Evolutionary conservation across 2,888 invertebrate genomes (phyloP).

Genomic region (Temnothorax rugatulus): DNA sequence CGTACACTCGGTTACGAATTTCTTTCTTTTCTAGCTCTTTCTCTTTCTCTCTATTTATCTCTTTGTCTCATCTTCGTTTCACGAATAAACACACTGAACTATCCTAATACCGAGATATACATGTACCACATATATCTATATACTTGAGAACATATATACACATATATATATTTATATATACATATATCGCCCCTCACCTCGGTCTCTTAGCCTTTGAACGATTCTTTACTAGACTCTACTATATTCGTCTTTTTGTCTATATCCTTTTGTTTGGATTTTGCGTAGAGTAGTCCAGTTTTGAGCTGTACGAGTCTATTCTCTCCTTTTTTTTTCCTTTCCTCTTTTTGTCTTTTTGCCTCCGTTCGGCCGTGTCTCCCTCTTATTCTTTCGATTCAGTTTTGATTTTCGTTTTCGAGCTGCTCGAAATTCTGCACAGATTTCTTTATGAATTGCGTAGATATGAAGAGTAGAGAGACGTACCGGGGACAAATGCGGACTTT

Average conservation of each 20-base stretch:
- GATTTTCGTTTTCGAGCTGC: constrained; percentile 59
- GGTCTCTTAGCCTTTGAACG: constrained; percentile 59
- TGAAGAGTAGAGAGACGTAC: constrained; percentile 57
- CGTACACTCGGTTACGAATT: constrained; percentile 51
- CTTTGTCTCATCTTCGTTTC: constrained; percentile 42
- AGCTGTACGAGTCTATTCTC: constrained; percentile 45
- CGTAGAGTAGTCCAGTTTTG: constrained; percentile 56
- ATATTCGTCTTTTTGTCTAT: constrained; percentile 67
- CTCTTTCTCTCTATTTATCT: constrained; percentile 50
- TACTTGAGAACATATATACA: constrained; percentile 29
- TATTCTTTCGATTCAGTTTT: constrained; percentile 62
- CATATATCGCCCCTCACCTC: constrained; percentile 68
- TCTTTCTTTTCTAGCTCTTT: constrained; percentile 53
- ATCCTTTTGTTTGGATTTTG: constrained; percentile 65
- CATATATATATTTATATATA: constrained; percentile 45
- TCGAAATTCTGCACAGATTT: constrained; percentile 63
- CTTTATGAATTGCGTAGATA: constrained; percentile 68
- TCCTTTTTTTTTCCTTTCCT: constrained; percentile 3
- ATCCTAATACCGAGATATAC: constrained; percentile 37
- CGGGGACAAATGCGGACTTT: constrained; percentile 67
- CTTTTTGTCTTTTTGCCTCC: constrained; percentile 56
- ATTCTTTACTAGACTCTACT: constrained; percentile 53
- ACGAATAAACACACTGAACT: constrained; percentile 35
- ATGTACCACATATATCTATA: constrained; percentile 20
- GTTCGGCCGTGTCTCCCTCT: constrained; percentile 47